These are phyloP conservation scores for Theretra japonica DNA, from an alignment of 2,888 invertebrate genomes.

Conservation along the genomic window DNA sequence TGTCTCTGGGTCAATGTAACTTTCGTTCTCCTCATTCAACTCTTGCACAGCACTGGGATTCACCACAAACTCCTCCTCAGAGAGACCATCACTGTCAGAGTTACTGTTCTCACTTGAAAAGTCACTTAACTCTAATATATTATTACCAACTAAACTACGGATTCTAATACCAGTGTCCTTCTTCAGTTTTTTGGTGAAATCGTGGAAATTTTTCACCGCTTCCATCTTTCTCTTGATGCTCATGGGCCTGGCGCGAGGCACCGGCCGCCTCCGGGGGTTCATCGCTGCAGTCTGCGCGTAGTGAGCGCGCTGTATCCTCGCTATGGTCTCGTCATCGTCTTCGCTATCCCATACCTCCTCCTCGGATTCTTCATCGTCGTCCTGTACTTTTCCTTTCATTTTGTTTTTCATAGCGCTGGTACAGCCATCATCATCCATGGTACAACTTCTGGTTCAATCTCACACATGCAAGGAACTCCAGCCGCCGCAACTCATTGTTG, in stretches of 20 bases:
- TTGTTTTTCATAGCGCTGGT: constrained; percentile 64
- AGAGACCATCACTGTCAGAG: constrained; percentile 79
- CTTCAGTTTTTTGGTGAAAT: constrained; percentile 82
- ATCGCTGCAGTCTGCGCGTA: constrained; percentile 78
- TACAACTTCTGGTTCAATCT: constrained; percentile 39
- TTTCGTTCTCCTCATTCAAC: constrained; percentile 77
- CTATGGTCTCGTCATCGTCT: constrained; percentile 80
- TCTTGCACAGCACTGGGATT: constrained; percentile 78
- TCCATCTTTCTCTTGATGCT: constrained; percentile 81
- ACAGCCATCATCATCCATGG: constrained; percentile 72
- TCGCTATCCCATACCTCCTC: constrained; percentile 76
- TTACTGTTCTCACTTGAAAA: constrained; percentile 77
- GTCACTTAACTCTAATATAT: constrained; percentile 79
- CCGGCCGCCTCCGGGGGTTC: constrained; percentile 68
- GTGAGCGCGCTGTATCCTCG: constrained; percentile 78
- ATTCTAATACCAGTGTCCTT: constrained; percentile 81
- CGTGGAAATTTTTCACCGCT: constrained; percentile 80
- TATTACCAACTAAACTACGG: constrained; percentile 78
- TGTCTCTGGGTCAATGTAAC: constrained; percentile 81
- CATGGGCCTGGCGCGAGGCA: constrained; percentile 72
- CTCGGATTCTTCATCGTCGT: constrained; percentile 69
- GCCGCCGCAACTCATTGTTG: constrained; percentile 43
- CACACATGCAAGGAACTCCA: constrained; percentile 36
- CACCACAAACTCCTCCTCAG: constrained; percentile 80
- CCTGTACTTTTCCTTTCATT: constrained; percentile 61